phyloP scores from a whole-genome alignment of 2,888 invertebrate genomes.

The Lepas anatifera region DNA sequence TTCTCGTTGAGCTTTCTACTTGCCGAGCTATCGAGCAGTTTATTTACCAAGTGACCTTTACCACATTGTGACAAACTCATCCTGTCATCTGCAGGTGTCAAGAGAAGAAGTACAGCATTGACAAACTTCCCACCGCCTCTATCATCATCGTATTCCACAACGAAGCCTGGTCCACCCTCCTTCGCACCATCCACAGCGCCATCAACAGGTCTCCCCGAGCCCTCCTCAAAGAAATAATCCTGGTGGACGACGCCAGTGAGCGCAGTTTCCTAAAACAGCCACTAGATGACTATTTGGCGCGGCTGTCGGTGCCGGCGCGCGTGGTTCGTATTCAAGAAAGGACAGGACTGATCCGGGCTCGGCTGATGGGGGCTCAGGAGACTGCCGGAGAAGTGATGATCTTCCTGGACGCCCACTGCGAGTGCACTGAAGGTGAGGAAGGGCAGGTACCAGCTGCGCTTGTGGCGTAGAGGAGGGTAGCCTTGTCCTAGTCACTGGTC shows the following conservation, averaged over 20 bases:
- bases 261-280: conserved; percentile 41
- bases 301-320: conserved; percentile 47
- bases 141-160: conserved; percentile 97
- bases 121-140: conserved; percentile 59
- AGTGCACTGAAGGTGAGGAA: conserved; percentile 68
- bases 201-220: conserved; percentile 69
- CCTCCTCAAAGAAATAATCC: conserved; percentile 67
- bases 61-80: too few relatives aligned
- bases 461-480: too few relatives aligned
- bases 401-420: conserved; percentile 88
- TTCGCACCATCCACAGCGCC: conserved; percentile 88
- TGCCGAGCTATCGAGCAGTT: too few relatives aligned
- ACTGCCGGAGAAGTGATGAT: conserved; percentile 62
- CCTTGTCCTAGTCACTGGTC: too few relatives aligned
- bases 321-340: conserved; percentile 53
- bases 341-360: conserved; percentile 67
- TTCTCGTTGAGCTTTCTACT: too few relatives aligned
- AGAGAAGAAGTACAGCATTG: conserved; percentile 42
- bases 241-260: conserved; percentile 81
- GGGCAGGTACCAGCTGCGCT: too few relatives aligned
- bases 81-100: too few relatives aligned
- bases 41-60: too few relatives aligned
- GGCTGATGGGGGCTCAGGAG: conserved; percentile 59
- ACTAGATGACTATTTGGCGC: conserved; percentile 53
- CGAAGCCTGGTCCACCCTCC: conserved; percentile 94